Percentiles rank a stretch among this genome's conserved stretches.
Conservation (phyloP, 1,140 invertebrate species). For the Temnothorax longispinosus region DNA sequence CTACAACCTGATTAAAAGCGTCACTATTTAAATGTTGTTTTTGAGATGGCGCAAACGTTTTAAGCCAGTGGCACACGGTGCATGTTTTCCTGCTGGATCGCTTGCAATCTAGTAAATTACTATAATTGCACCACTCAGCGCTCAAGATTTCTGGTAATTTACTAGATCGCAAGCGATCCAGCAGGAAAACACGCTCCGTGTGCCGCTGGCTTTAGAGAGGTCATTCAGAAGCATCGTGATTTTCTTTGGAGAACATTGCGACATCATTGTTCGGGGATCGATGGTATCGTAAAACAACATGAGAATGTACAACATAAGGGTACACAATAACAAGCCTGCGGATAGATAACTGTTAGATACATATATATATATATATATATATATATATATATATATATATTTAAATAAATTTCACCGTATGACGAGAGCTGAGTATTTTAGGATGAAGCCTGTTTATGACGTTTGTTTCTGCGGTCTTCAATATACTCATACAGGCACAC, state of each 20-base stretch:
- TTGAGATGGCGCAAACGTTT: not conserved
- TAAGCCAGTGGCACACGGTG: too few species aligned
- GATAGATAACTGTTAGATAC: constrained; percentile 29
- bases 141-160: too few species aligned
- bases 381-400: constrained; percentile 10
- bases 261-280: not conserved
- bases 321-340: constrained; percentile 13
- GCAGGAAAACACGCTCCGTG: too few species aligned
- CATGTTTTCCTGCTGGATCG: too few species aligned
- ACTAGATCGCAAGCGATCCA: too few species aligned
- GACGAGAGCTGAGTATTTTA: constrained; percentile 39
- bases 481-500: not conserved
- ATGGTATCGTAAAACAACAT: constrained; percentile 18
- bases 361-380: not conserved
- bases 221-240: not conserved
- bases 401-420: constrained; percentile 39
- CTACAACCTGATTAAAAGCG: not conserved
- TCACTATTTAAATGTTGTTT: not conserved
- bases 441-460: constrained; percentile 7
- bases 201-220: too few species aligned
- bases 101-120: too few species aligned
- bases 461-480: not conserved
- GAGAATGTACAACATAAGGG: constrained; percentile 4
- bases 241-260: not conserved
- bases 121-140: too few species aligned